Base-by-base conservation (phyloP, 37 sponge, comb jelly and placozoan genomes). In the Crambe crambe region DNA sequence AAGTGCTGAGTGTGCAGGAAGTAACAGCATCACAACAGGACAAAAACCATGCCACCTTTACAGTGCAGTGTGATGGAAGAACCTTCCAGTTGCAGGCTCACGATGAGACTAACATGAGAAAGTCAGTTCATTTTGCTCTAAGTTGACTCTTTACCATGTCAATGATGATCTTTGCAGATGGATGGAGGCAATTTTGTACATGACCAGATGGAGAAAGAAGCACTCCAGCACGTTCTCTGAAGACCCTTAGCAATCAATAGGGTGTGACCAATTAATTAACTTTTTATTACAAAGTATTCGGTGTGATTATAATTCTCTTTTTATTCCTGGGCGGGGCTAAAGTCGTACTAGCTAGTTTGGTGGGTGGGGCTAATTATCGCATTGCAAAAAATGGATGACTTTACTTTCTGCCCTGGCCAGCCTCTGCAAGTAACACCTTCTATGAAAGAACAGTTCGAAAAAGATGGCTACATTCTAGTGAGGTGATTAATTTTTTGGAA, bases 11-110 rank as follows among this genome's bases (percentile, higher is more conserved):
- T 69, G 90, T 93, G 0, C 74, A 59, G 21, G 83, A 77, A 34
- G 70, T 80, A 27, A 73, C 64, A 27, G 57, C 66, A 12, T 78
- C 84, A 15, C 76, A 80, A 36, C 90, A 89, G 41, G 94, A 93
- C 82, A 89, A 89, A 75, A 89, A 77, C 59, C 60, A 86, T 38
- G 81, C 79, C 67, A 86, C 87, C 66, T 93, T 93, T 68, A 65
- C 78, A 21, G 69, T 93, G 27, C 69, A 75, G 31, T 74, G 79
- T 66, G 90, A 93, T 22, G 90, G 90, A 59, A 41, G 94, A 21
- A 86, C 80, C 15, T 93, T 64, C 76, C 85, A 93, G 70, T 80
- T 93, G 2, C 87, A 80, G 37, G 94, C 90, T 34, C 62, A 73
- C 37, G 81, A 89, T 47, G 81, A 80, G 36, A 39, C 83, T 30